Evolutionary conservation across 2,113 vertebrate genomes (phyloP).

Genomic region (Megaleporinus macrocephalus): DNA sequence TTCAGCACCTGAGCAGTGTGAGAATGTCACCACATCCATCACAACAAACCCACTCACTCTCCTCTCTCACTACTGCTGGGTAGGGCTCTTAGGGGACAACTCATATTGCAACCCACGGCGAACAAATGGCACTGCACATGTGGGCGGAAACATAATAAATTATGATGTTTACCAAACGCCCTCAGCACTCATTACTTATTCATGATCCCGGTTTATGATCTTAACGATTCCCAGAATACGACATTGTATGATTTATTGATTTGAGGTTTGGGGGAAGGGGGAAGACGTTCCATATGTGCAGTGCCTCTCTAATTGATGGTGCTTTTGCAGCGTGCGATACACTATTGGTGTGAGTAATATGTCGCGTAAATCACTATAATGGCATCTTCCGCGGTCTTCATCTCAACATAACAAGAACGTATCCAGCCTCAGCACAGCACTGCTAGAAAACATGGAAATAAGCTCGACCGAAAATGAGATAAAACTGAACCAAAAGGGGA

Average conservation of each 20-base stretch:
- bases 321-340: not conserved
- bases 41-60: not conserved
- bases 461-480: not conserved
- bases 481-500: not conserved
- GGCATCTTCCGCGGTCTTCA: not conserved
- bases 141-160: not conserved
- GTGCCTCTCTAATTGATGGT: not conserved
- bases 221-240: not conserved
- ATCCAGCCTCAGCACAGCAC: not conserved
- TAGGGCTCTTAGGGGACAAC: not conserved
- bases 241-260: constrained; percentile 9
- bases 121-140: not conserved
- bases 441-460: not conserved
- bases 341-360: not conserved
- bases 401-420: not conserved
- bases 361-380: not conserved
- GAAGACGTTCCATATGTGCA: not conserved
- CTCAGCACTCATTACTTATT: constrained; percentile 17
- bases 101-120: not conserved
- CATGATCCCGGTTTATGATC: constrained; percentile 18
- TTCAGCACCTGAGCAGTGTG: not conserved
- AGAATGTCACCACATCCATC: constrained; percentile 25
- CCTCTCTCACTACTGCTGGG: not conserved
- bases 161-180: not conserved
- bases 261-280: not conserved